phyloP scores from a whole-genome alignment of 2,113 vertebrate genomes.

The Paramormyrops kingsleyae region DNA sequence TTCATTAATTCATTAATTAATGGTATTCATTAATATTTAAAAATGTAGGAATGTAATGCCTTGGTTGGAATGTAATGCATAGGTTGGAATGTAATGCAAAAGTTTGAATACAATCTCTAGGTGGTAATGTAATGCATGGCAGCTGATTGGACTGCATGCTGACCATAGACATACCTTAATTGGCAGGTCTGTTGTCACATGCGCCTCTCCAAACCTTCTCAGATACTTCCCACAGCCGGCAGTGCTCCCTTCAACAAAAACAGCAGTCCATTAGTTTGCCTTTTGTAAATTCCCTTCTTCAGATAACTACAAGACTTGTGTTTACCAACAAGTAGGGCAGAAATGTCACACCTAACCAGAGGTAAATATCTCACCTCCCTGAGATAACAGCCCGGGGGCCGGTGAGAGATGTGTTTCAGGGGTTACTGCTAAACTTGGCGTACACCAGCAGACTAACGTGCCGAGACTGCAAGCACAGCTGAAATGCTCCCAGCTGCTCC shows the following conservation, averaged over 20 bases:
- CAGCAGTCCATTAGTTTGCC: constrained; percentile 28
- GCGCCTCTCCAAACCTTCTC: neutral
- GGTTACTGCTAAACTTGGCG: constrained; percentile 38
- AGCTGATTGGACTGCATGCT: neutral
- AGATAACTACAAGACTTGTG: constrained; percentile 37
- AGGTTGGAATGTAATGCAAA: neutral
- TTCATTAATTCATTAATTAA: too few species aligned
- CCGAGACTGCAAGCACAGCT: constrained; percentile 70
- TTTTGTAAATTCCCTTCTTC: constrained; percentile 30
- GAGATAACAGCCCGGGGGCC: constrained; percentile 5
- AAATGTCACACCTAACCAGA: constrained; percentile 50
- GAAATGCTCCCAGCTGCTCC: constrained; percentile 59
- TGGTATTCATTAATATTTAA: neutral
- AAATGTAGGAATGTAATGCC: neutral
- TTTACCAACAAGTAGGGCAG: constrained; percentile 48
- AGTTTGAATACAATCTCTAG: neutral
- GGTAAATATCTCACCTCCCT: constrained; percentile 50
- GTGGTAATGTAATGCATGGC: neutral
- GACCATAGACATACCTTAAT: neutral
- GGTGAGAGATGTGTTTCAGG: neutral
- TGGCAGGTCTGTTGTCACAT: neutral
- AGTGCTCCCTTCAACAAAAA: neutral
- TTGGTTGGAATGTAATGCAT: neutral
- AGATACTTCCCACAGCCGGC: neutral
- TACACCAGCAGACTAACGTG: constrained; percentile 58